Conservation (phyloP, 2,113 vertebrate genomes). For the Scytalopus superciliaris region DNA sequence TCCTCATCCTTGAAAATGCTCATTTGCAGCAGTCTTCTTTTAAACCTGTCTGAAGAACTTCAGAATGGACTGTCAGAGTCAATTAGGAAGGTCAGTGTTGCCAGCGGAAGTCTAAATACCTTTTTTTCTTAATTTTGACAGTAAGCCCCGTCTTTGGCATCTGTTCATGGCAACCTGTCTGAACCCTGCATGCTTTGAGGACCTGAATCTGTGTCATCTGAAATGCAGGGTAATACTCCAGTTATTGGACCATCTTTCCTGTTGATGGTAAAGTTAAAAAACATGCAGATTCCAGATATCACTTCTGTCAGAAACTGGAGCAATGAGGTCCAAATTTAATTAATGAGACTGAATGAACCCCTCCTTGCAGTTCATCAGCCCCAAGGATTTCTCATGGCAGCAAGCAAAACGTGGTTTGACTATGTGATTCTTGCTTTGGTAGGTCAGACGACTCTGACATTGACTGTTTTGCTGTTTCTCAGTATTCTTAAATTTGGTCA, state of each 20-base stretch:
- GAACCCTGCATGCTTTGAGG: neutral
- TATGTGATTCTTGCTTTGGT: neutral
- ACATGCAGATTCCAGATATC: rapidly evolving
- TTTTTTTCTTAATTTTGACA: neutral
- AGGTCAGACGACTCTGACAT: neutral
- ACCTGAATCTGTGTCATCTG: neutral
- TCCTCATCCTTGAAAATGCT: neutral
- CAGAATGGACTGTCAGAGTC: neutral
- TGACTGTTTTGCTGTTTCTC: neutral
- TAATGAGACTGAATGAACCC: neutral
- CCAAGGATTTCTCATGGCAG: neutral
- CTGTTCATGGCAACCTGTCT: neutral
- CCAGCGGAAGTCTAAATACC: neutral
- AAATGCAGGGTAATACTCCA: neutral
- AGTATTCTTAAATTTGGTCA: neutral
- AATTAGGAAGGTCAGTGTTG: neutral
- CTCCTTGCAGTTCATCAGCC: neutral
- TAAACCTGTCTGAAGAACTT: neutral
- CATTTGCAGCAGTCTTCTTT: neutral
- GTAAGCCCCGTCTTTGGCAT: neutral
- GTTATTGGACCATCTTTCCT: neutral
- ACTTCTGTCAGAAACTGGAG: neutral
- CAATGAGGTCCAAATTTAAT: neutral
- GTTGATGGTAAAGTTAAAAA: neutral
- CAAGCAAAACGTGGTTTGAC: neutral